Evolutionary conservation across 2,113 vertebrate genomes (phyloP).

Genomic region (Gnathonemus echidnorhynchus): DNA sequence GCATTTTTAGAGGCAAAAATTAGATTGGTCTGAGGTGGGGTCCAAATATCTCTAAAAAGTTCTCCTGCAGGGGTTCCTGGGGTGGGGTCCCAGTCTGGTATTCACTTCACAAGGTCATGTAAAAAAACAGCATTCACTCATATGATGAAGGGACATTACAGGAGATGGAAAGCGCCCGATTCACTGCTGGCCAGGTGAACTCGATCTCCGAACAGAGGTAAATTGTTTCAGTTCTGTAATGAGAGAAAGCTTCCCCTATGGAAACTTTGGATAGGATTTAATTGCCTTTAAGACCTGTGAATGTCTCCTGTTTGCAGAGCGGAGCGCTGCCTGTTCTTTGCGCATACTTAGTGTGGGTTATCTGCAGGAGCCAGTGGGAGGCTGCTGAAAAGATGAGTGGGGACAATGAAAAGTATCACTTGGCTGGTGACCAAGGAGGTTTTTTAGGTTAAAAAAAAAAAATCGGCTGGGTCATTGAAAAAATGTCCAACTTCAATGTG

Average conservation of each 20-base stretch:
- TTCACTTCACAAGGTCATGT: background rate
- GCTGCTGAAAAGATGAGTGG: background rate
- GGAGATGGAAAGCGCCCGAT: background rate
- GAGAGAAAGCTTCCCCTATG: background rate
- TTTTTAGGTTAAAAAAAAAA: background rate
- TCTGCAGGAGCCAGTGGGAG: background rate
- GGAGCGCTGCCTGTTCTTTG: background rate
- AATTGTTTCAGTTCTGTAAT: background rate
- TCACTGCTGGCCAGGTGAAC: background rate
- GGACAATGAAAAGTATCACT: background rate
- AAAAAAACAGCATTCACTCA: background rate
- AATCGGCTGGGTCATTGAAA: background rate
- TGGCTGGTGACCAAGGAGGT: background rate
- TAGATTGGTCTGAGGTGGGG: background rate
- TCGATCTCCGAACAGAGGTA: background rate
- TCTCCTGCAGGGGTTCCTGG: background rate
- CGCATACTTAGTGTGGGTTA: background rate
- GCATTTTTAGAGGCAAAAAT: background rate
- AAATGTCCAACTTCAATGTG: background rate
- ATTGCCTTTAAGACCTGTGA: background rate
- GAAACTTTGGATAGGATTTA: background rate
- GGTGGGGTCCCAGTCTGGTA: background rate
- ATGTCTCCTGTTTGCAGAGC: background rate
- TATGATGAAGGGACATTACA: background rate
- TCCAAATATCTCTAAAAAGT: background rate